Percentiles rank a stretch among this genome's conserved stretches.
These are phyloP conservation scores for Drosophila bocki DNA, from an alignment of 1,140 invertebrate genomes.

Conservation along the genomic window DNA sequence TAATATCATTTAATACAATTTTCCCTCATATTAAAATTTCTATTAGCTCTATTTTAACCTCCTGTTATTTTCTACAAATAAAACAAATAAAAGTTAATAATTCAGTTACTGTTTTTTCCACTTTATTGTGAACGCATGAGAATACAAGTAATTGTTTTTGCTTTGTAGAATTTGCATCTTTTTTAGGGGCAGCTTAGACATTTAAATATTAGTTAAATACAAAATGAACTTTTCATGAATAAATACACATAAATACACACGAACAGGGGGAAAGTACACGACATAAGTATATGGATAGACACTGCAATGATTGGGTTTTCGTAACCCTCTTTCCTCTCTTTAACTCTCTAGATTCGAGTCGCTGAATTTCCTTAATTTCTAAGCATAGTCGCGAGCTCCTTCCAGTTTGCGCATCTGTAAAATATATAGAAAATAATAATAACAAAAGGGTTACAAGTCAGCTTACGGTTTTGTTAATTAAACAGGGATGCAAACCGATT, in stretches of 20 bases:
- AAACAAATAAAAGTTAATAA: too few relatives aligned
- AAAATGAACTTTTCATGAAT: conserved; percentile 68
- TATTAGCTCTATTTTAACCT: background rate
- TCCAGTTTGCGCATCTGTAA: conserved; percentile 79
- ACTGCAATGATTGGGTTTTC: conserved; percentile 40
- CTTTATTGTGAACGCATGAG: conserved; percentile 61
- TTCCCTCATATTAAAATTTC: too few relatives aligned
- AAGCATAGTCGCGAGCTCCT: conserved; percentile 76
- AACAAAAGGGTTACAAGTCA: background rate
- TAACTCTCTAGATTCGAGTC: conserved; percentile 45
- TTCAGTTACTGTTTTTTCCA: conserved; percentile 15
- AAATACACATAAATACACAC: conserved; percentile 71
- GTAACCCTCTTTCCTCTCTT: conserved; percentile 23
- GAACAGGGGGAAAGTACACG: conserved; percentile 45
- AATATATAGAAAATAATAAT: conserved; percentile 12
- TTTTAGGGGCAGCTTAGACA: conserved; percentile 63
- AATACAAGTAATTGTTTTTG: conserved; percentile 22
- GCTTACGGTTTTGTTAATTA: conserved; percentile 6
- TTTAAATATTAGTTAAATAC: conserved; percentile 54
- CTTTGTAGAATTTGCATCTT: conserved; percentile 43
- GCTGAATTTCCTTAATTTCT: conserved; percentile 15
- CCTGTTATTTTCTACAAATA: too few relatives aligned
- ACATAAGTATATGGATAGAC: conserved; percentile 54
- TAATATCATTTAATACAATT: background rate
- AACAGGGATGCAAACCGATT: conserved; percentile 35